phyloP scores from a whole-genome alignment of 2,888 invertebrate genomes.

The Gari tellinella region DNA sequence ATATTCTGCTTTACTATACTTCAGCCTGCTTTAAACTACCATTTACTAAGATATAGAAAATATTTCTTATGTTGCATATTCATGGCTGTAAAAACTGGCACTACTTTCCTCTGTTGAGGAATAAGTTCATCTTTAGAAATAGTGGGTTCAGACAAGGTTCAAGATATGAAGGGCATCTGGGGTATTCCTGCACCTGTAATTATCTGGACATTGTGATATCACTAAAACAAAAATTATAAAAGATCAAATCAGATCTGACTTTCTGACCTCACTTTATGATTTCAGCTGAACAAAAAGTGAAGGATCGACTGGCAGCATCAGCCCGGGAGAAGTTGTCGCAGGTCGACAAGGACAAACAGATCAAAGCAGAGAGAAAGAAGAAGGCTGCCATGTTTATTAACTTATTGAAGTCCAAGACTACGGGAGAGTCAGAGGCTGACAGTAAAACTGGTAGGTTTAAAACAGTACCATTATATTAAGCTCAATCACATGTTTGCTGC shows the following conservation, averaged over 20 bases:
- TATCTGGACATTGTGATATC: background rate
- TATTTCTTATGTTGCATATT: no score
- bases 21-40: no score
- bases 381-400: constrained; percentile 93
- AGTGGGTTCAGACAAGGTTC: no score
- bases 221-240: background rate
- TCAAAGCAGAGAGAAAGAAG: constrained; percentile 89
- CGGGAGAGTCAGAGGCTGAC: constrained; percentile 9
- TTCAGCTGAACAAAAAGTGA: constrained; percentile 83
- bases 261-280: constrained; percentile 13
- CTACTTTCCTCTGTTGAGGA: no score
- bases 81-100: no score
- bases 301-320: constrained; percentile 82
- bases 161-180: background rate
- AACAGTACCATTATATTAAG: no score
- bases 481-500: no score
- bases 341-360: constrained; percentile 82
- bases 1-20: no score
- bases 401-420: constrained; percentile 83
- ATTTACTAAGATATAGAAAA: no score
- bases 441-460: constrained; percentile 14
- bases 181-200: no score
- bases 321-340: constrained; percentile 83
- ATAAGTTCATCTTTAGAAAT: no score
- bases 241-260: background rate